These are phyloP conservation scores for Manis javanica DNA, from an alignment of 2,797 vertebrate species.

Conservation along the genomic window DNA sequence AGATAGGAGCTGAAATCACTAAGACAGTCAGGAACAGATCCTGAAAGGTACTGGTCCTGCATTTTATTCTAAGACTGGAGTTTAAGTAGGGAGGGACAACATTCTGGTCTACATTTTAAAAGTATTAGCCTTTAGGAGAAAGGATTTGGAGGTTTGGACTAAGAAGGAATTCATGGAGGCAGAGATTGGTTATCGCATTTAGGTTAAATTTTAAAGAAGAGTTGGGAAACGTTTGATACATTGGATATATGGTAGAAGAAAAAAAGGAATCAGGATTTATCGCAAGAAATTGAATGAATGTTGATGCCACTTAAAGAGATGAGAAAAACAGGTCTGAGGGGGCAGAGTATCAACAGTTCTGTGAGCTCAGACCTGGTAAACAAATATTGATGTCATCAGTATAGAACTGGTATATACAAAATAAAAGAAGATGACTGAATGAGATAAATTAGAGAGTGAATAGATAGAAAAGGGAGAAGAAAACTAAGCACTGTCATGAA, in stretches of 20 bases:
- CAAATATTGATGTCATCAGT: neutral
- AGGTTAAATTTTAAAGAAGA: neutral
- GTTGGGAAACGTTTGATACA: neutral
- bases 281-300: neutral
- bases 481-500: neutral
- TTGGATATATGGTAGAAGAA: neutral
- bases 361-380: neutral
- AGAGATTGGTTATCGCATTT: neutral
- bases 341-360: neutral
- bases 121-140: neutral
- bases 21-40: neutral
- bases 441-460: neutral
- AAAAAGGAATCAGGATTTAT: neutral
- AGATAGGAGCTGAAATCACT: neutral
- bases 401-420: constrained; percentile 15
- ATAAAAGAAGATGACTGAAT: constrained; percentile 2
- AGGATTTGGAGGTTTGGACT: neutral
- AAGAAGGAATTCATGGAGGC: neutral
- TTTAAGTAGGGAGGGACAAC: neutral
- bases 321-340: neutral
- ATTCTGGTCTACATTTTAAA: neutral
- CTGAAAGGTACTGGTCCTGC: neutral
- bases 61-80: neutral
- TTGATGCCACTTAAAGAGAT: neutral
- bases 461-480: neutral